A percentile compares a stretch with the other conserved stretches of the same genome.
phyloP scores from a whole-genome alignment of 2,888 invertebrate genomes.

The Eremobia ochroleuca region DNA sequence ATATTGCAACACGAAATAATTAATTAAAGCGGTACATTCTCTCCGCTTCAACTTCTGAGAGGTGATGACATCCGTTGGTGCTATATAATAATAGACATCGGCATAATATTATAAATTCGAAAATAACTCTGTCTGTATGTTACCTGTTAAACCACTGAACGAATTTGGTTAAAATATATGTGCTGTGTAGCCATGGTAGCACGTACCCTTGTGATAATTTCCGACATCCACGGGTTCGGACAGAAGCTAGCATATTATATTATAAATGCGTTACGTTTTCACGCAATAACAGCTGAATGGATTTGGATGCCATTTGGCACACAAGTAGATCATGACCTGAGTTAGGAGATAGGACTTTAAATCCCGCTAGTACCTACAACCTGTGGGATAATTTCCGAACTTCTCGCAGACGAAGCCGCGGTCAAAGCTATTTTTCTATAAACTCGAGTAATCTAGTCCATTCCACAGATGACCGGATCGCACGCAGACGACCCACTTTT shows the following conservation, averaged over 20 bases:
- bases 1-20: conserved; percentile 59
- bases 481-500: conserved; percentile 67
- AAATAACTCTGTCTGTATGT: neutral
- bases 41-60: conserved; percentile 41
- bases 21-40: conserved; percentile 57
- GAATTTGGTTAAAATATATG: too few relatives aligned
- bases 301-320: neutral
- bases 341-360: neutral
- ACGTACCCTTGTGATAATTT: too few relatives aligned
- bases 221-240: too few relatives aligned
- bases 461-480: conserved; percentile 62
- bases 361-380: neutral
- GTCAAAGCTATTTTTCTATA: conserved; percentile 45
- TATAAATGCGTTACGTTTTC: neutral
- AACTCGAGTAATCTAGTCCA: conserved; percentile 61
- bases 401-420: neutral
- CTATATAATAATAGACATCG: neutral
- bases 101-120: neutral
- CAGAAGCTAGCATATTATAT: too few relatives aligned
- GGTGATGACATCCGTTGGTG: conserved; percentile 43
- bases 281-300: too few relatives aligned
- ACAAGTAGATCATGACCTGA: neutral
- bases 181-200: too few relatives aligned
- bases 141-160: neutral
- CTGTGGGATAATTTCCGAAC: neutral